Base-by-base conservation (phyloP, 2,797 vertebrate species). In the Siniperca undulata region DNA sequence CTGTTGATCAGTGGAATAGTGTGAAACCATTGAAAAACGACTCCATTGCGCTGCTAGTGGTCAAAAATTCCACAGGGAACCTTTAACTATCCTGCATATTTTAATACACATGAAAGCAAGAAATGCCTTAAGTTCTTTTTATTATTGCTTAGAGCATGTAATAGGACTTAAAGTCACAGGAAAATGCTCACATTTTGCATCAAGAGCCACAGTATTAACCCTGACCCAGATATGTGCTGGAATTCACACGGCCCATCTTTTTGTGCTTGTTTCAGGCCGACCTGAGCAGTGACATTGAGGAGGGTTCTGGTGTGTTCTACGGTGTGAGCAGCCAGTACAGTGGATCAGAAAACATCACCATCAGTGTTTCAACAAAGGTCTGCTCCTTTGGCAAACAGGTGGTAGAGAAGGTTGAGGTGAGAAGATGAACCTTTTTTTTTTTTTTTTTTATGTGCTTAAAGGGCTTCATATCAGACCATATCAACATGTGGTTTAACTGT, bases 351-450 rank as follows among this genome's bases (percentile, higher is more conserved):
- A 98, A 97, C 92, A 97, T 98, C 96, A 98, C 97, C 78, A 97
- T 98, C 94, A 98, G 97, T 0, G 97, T 98, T 71, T 98, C 98
- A 87, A 98, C 97, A 77, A 98, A 99, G 89, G 97, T 98, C 90
- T 99, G 98, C 96, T 98, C 98, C 83, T 99, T 98, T 36, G 97
- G 97, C 84, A 98, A 98, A 93, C 97, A 98, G 90, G 97, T 99
- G 66, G 97, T 98, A 52, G 98, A 99, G 95, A 98, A 99, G 75
- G 97, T 99, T 27, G 97, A 98, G 97, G 98, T 98, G 86, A 97
- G 97, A 59, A 61, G 48, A 70, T 42, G 0, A 64, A 8, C 5
- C 40, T 10, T 3, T 42, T 12, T 42, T 42, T 42, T 42, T 42
- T 20, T 73, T 58, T 30, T n/a, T 20, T 44, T 30, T 4, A 58